phyloP scores from a whole-genome alignment of 1,140 invertebrate genomes.

The Linepithema humile region DNA sequence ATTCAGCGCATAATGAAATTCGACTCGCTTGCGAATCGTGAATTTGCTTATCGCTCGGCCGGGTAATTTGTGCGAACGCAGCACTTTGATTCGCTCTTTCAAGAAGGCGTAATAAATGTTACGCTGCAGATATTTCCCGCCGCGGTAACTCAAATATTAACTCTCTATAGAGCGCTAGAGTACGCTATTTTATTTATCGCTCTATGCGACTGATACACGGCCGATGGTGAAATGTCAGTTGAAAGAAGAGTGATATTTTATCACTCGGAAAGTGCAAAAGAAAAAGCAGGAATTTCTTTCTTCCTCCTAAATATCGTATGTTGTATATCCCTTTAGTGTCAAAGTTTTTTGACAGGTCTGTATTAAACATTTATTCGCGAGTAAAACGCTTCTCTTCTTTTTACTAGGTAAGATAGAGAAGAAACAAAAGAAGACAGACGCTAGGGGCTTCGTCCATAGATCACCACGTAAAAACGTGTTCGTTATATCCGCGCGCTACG shows the following conservation, averaged over 20 bases:
- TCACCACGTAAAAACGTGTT: background rate
- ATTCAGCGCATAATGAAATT: slow-evolving; percentile 8
- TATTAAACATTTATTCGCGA: background rate
- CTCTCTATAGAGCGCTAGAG: slow-evolving; percentile 35
- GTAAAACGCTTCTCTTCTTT: background rate
- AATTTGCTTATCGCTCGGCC: background rate
- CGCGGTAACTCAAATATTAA: slow-evolving; percentile 26
- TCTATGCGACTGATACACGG: slow-evolving; percentile 15
- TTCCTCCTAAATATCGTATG: slow-evolving; percentile 5
- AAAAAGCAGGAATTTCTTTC: background rate
- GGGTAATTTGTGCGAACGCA: background rate
- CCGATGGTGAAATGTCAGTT: slow-evolving; percentile 31
- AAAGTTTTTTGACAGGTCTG: slow-evolving; percentile 1
- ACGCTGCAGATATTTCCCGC: background rate
- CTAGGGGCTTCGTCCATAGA: background rate
- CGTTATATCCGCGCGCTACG: background rate
- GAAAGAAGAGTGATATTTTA: slow-evolving; percentile 36
- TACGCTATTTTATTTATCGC: slow-evolving; percentile 48
- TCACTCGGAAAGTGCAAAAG: slow-evolving; percentile 4
- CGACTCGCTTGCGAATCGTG: background rate
- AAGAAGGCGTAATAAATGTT: background rate
- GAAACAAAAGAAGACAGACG: background rate
- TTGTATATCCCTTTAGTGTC: background rate
- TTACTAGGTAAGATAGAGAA: background rate
- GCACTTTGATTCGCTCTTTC: background rate